These are phyloP conservation scores for Penaeus monodon DNA, from an alignment of 2,888 invertebrate species.

Conservation along the genomic window DNA sequence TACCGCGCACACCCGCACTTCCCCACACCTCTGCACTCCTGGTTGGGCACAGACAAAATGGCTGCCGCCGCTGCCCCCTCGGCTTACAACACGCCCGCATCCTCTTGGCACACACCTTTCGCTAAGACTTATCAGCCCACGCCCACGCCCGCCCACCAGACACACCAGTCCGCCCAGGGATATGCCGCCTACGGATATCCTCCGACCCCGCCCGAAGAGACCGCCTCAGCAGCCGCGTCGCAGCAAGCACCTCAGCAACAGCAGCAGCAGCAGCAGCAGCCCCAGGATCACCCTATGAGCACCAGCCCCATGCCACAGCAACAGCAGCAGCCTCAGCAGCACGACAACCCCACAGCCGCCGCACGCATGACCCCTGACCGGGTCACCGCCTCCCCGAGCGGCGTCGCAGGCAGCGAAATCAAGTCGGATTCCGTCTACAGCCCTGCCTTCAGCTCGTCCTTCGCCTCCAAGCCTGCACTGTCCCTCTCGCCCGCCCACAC, in stretches of 20 bases:
- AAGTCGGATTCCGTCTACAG: constrained; percentile 43
- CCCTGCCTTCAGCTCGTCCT: constrained; percentile 47
- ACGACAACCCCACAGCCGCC: constrained; percentile 11
- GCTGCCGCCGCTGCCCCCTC: constrained; percentile 45
- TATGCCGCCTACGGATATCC: constrained; percentile 61
- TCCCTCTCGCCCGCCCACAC: constrained; percentile 59
- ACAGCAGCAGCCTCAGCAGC: constrained; percentile 36
- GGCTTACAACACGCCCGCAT: constrained; percentile 56
- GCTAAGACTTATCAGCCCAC: constrained; percentile 61
- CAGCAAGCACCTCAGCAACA: constrained; percentile 55
- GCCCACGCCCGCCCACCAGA: constrained; percentile 57
- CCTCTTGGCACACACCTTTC: constrained; percentile 63
- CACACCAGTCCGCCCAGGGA: constrained; percentile 53
- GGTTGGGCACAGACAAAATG: constrained; percentile 64
- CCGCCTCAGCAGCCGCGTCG: constrained; percentile 50
- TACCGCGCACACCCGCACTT: constrained; percentile 60
- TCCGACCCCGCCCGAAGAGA: constrained; percentile 64
- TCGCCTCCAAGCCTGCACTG: constrained; percentile 41
- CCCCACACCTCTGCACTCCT: constrained; percentile 59
- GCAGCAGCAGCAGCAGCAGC: constrained; percentile 49
- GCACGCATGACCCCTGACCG: constrained; percentile 62
- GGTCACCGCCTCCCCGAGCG: constrained; percentile 53
- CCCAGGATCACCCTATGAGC: constrained; percentile 59
- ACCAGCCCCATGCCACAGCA: constrained; percentile 55
- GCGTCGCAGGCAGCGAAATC: constrained; percentile 35